Base-by-base conservation (phyloP, 1,140 invertebrate species). In the Brachionus sp. region DNA sequence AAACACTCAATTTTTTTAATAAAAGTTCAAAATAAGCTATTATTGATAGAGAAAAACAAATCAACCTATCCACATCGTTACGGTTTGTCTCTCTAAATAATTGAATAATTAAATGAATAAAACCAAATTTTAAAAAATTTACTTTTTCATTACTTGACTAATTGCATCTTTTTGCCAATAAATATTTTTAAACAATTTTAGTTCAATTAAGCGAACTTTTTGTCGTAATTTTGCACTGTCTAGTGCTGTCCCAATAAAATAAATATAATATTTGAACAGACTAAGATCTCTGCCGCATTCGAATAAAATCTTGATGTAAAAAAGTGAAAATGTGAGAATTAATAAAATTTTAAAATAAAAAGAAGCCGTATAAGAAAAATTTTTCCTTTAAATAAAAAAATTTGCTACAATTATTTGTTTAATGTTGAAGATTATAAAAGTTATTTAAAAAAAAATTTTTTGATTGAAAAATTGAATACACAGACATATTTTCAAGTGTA, bases 131-230 rank as follows among this genome's bases (percentile, higher is more conserved):
- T 44, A 16, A 39, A 39, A 42, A 19, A 73, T 35, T 42, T 75
- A 75, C 70, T 25, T 25, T 46, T 75, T 75, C 5, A 75, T 3
- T n/a, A 23, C 37, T 13, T 46, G 39, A 9, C 39, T 9, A 25
- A 75, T 75, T 9, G 39, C 37, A 25, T 75, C 70, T 46, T 75
- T 75, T 75, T 75, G 70, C 23, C 46, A 46, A 25, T 29, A 2
- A 46, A 44, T 25, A 75, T 75, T 75, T 75, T 75, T 46, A 13
- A 75, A 75, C 10, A 75, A 75, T 16, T 75, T 75, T 9, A 25
- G 16, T 13, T 75, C 39, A 46, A 46, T 7, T 46, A 3, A 25
- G 2, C 10, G 6, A 13, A 75, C 44, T 46, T 75, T 75, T 2
- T 44, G 10, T 10, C 70, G 39, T 12, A 75, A n/a, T 46, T 75